Evolutionary conservation across 2,113 vertebrate species (phyloP).

Genomic region (Zosterops lateralis): DNA sequence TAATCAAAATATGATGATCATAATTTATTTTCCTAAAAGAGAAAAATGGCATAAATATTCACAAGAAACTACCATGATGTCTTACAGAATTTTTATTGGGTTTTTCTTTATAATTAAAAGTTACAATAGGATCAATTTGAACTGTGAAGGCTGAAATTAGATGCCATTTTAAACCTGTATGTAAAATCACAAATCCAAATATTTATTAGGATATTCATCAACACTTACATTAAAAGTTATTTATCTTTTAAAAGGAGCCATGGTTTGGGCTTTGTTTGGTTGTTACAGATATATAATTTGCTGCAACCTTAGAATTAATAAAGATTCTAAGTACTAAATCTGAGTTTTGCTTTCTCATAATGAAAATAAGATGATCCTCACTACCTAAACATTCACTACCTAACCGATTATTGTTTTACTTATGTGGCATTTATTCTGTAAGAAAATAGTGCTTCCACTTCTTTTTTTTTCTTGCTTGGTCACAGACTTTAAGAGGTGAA

Average conservation of each 20-base stretch:
- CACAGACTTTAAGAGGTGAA: background rate
- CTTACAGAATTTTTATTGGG: background rate
- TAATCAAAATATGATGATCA: background rate
- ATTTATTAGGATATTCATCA: background rate
- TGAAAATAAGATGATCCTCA: background rate
- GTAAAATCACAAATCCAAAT: background rate
- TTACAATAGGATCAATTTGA: background rate
- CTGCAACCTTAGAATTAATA: background rate
- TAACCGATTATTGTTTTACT: background rate
- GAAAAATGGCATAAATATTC: background rate
- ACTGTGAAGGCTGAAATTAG: background rate
- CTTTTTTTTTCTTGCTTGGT: background rate
- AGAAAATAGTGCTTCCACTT: background rate
- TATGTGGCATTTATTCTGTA: background rate
- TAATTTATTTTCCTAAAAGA: background rate
- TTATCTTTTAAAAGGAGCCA: background rate
- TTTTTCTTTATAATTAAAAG: background rate
- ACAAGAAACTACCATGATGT: background rate
- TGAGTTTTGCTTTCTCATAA: background rate
- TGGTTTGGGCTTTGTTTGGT: background rate
- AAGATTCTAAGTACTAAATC: background rate
- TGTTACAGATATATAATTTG: background rate
- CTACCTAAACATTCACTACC: background rate
- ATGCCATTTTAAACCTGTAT: background rate
- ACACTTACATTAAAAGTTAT: background rate